phyloP scores from a whole-genome alignment of 2,113 vertebrate genomes.

The Mus pahari region DNA sequence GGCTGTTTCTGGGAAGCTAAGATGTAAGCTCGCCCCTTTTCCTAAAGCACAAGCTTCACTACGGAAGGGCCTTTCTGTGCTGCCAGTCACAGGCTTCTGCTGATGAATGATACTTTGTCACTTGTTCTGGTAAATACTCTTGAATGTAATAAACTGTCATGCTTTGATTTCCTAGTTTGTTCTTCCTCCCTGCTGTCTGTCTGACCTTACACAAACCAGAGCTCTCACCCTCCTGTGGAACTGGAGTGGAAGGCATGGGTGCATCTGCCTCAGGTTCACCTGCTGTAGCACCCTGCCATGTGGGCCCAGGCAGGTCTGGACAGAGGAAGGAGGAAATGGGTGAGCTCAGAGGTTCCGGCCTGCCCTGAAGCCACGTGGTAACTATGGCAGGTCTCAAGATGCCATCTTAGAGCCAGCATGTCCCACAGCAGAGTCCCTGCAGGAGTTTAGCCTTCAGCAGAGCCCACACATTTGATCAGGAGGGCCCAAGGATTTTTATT shows the following conservation, averaged over 20 bases:
- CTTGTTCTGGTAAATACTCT: slow-evolving; percentile 77
- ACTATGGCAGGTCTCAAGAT: not conserved
- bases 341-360: not conserved
- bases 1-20: not conserved
- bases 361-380: not conserved
- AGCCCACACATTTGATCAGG: not conserved
- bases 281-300: not conserved
- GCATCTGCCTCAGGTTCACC: not conserved
- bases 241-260: not conserved
- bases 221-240: not conserved
- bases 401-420: too few species aligned
- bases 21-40: slow-evolving; percentile 7
- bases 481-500: not conserved
- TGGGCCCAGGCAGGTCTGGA: not conserved
- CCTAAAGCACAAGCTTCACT: slow-evolving; percentile 62
- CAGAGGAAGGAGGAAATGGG: not conserved
- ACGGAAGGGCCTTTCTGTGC: slow-evolving; percentile 56
- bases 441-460: rapidly evolving
- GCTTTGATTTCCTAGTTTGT: not conserved
- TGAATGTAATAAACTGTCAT: slow-evolving; percentile 81
- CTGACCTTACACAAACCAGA: not conserved
- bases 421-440: not conserved
- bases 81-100: slow-evolving; percentile 64
- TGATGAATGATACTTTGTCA: slow-evolving; percentile 28
- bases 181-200: not conserved